Conservation (phyloP, 2,888 invertebrate species). For the Dorcus hopei region DNA sequence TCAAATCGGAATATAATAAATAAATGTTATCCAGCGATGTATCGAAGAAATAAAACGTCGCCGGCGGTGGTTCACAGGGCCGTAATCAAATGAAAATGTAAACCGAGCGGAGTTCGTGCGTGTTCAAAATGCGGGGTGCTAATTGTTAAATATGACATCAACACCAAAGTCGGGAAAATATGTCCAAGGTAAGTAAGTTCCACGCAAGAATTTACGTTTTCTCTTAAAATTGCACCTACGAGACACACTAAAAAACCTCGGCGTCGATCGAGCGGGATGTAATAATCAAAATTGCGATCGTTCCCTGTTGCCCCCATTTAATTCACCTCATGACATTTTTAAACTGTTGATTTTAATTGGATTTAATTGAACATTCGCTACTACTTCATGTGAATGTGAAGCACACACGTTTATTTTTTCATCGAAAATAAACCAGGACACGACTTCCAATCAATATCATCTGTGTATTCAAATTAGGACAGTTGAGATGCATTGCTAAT, state of each 20-base stretch:
- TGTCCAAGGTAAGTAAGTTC: slow-evolving; percentile 45
- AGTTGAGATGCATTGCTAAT: too few species aligned
- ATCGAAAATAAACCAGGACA: too few species aligned
- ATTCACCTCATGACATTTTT: neutral
- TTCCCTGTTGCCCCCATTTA: neutral
- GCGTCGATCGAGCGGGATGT: neutral
- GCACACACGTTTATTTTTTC: too few species aligned
- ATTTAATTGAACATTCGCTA: too few species aligned
- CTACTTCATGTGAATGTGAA: too few species aligned
- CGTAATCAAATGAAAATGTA: slow-evolving; percentile 15
- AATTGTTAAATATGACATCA: slow-evolving; percentile 47
- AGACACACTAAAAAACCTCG: too few species aligned
- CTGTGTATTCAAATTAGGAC: too few species aligned
- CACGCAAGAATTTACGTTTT: neutral
- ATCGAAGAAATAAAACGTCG: neutral
- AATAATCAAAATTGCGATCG: neutral
- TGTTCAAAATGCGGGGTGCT: slow-evolving; percentile 11
- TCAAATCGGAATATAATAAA: slow-evolving; percentile 1
- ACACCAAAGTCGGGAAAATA: slow-evolving; percentile 50
- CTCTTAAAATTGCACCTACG: too few species aligned
- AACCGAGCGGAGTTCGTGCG: neutral
- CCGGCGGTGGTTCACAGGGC: neutral
- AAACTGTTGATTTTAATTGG: too few species aligned
- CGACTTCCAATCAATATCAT: too few species aligned
- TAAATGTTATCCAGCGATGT: neutral